Evolutionary conservation across 2,888 invertebrate genomes (phyloP), one percentile per base, ranked within the genome.

Genomic region (Megaustenia siamemsis): DNA sequence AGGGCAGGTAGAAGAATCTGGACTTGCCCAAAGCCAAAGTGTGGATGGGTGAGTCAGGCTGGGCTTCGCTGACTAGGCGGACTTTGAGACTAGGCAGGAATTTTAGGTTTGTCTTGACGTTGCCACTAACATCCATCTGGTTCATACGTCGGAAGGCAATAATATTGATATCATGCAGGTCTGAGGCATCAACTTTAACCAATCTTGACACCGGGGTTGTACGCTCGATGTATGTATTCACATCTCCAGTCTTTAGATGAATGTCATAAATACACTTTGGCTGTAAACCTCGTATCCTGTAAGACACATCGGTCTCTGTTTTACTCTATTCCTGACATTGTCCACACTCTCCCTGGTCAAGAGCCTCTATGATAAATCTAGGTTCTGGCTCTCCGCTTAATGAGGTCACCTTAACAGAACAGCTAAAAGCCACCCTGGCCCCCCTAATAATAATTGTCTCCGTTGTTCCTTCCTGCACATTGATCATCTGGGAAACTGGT

Each of bases 401-500:
- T 0, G 98, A 97, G 53, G 96, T 96, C 32, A 98, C 96, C 60
- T 95, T 94, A 3, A 99, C 99, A 92, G 96, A 96, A 71, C 96
- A 96, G 91, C 98, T 95, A 95, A 97, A 99, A 1, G 99, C 94
- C 82, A 94, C 90, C 93, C 94, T 76, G 87, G 91, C 82, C 92
- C 93, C 90, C 87, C 91, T 88, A 92, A 95, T 90, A 91, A 92
- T 86, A 87, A 94, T 87, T 68, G 91, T 89, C 78, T 91, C 90
- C 12, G 92, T 92, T 45, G 90, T 90, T 8, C 95, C 95, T 87
- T 95, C 94, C 56, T 90, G 89, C 3, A 98, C 96, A 77, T 96
- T 95, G 78, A 98, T 96, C 93, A 97, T 97, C 93, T 97, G 96
- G 49, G 98, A 97, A 60, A 96, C 95, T 0, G 99, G 99, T 83